Evolutionary conservation across 2,888 invertebrate species (phyloP), one percentile per base, ranked within the genome.

Genomic region (Pyrocoelia pectoralis): DNA sequence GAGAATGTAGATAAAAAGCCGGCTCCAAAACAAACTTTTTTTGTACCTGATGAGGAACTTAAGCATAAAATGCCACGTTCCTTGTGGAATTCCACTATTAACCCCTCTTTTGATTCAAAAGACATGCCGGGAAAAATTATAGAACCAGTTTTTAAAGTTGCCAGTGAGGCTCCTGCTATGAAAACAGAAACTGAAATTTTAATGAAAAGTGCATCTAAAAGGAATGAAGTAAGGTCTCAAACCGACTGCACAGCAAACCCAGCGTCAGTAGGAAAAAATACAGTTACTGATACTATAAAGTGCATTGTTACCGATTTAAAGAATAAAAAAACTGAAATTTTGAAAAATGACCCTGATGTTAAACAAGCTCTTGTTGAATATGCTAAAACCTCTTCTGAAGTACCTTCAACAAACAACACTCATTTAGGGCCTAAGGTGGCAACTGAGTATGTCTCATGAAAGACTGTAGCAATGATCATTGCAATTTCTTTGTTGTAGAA

Each of bases 71-170:
- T 52, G 6, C 56, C 61, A 14, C 41, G 38, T 48, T 14, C 17
- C 17, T 18, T n/a, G 2, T 46, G 46, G 43, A 24, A 13, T 43
- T 15, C 14, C 8, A 6, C 12, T 15, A 15, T 8, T 4, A 43
- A 43, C 43, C 8, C 24, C 6, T 5, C 43, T 2, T 43, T 43
- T 17, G 46, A 46, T 17, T n/a, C 18, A 17, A 46, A 46, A 17
- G 46, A 17, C n/a, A 46, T 15, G 15, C 2, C 8, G 12, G n/a
- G 10, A 3, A 33, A 33, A 33, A 53, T 65, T 10, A 71, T 68
- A 64, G 70, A 72, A 58, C 69, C 71, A 8, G 50, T 65, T 15
- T 70, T 70, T 49, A 73, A 73, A 66, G 65, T 73, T 9, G 72
- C 71, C 1, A 72, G 67, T 43, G 73, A 73, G 66, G 68, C 72